A percentile compares a stretch with the other conserved stretches of the same genome.
Conservation (phyloP, 2,797 vertebrate genomes). For the Muscicapa comitata region DNA sequence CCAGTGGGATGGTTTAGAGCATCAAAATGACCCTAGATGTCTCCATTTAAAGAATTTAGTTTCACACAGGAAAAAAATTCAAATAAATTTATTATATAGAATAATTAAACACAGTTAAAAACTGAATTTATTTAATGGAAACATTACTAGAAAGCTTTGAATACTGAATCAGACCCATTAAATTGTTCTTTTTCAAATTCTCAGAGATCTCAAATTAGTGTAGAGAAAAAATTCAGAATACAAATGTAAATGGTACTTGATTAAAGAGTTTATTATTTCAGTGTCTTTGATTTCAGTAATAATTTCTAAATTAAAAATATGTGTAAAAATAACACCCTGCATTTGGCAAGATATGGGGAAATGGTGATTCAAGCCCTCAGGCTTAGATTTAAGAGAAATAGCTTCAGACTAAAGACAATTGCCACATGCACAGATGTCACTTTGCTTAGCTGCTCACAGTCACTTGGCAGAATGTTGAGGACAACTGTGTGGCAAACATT, state of each 20-base stretch:
- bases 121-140: neutral
- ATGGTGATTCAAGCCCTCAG: neutral
- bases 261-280: neutral
- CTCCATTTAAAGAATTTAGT: neutral
- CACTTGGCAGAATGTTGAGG: constrained; percentile 28
- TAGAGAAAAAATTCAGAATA: neutral
- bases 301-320: neutral
- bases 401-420: constrained; percentile 15
- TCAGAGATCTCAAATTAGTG: neutral
- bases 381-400: constrained; percentile 25
- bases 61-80: neutral
- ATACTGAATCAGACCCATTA: neutral
- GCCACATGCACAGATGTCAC: constrained; percentile 14
- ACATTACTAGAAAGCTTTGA: neutral
- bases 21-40: neutral
- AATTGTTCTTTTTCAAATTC: neutral
- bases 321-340: neutral
- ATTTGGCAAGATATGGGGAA: neutral
- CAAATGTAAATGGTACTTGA: neutral
- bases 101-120: neutral
- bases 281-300: neutral
- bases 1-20: neutral
- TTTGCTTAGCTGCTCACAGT: constrained; percentile 21
- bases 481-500: constrained; percentile 34
- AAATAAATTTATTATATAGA: neutral